These are phyloP conservation scores for Bombyx mori DNA, from an alignment of 1,140 invertebrate species.

Conservation along the genomic window ASM3026992v2 NC_085112.1:5854501-5855000, in stretches of 20 bases:
- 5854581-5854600: background rate
- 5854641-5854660: slow-evolving; percentile 1
- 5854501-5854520: too few relatives aligned
- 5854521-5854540: too few relatives aligned
- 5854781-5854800: slow-evolving; percentile 3
- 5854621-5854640: slow-evolving; percentile 9
- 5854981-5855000: too few relatives aligned
- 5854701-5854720: slow-evolving; percentile 1
- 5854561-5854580: background rate
- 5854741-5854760: background rate
- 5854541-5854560: background rate
- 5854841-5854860: slow-evolving; percentile 3
- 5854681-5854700: slow-evolving; percentile 11
- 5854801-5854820: background rate
- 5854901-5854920: background rate
- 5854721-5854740: slow-evolving; percentile 8
- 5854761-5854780: slow-evolving; percentile 4
- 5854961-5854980: too few relatives aligned
- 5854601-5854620: background rate
- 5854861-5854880: background rate
- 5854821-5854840: slow-evolving; percentile 4
- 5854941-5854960: too few relatives aligned
- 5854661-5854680: slow-evolving; percentile 14
- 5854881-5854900: background rate
- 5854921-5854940: too few relatives aligned